phyloP scores from a whole-genome alignment of 2,888 invertebrate species.

The Agonopterix heracliana region DNA sequence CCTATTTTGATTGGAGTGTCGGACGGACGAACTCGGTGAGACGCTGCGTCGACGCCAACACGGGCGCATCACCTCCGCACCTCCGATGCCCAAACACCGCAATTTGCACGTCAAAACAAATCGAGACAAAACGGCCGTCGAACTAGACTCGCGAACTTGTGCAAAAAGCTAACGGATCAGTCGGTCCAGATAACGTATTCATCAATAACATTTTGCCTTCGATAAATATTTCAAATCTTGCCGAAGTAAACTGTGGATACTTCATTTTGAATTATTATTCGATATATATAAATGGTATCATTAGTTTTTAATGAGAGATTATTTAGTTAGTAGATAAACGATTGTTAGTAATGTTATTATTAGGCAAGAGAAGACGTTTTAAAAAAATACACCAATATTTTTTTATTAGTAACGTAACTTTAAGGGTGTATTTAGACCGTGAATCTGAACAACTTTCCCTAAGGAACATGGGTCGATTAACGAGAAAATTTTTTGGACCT shows the following conservation, averaged over 20 bases:
- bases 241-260: not conserved
- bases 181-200: constrained; percentile 2
- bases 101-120: constrained; percentile 14
- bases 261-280: not conserved
- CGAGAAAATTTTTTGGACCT: too few relatives aligned
- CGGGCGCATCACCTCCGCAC: not conserved
- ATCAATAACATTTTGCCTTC: constrained; percentile 1
- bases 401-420: too few relatives aligned
- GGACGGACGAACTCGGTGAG: constrained; percentile 13
- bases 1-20: constrained; percentile 20
- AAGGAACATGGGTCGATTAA: too few relatives aligned
- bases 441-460: too few relatives aligned
- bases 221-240: not conserved
- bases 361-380: too few relatives aligned
- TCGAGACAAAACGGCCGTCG: constrained; percentile 11
- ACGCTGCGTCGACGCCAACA: constrained; percentile 9
- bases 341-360: too few relatives aligned
- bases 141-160: constrained; percentile 8
- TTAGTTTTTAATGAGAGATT: too few relatives aligned
- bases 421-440: too few relatives aligned
- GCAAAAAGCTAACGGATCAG: constrained; percentile 7
- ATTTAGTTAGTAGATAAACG: too few relatives aligned
- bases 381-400: too few relatives aligned
- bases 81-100: constrained; percentile 3
- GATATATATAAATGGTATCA: too few relatives aligned